Conservation (phyloP, 2,797 vertebrate genomes). For the Hydrocynus forskahlii region DNA sequence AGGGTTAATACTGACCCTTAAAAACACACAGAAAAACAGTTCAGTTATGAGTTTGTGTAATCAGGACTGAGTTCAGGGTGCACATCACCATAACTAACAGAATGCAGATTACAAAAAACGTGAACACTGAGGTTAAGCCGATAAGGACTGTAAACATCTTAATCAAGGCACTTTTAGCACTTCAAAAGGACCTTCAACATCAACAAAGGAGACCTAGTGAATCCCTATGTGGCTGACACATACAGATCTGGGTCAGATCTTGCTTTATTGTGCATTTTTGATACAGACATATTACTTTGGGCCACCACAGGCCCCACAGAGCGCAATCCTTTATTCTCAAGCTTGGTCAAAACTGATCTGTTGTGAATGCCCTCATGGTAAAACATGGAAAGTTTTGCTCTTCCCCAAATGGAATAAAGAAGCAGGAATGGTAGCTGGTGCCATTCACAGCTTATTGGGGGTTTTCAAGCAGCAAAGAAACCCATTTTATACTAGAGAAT, state of each 20-base stretch:
- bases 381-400: too few relatives aligned
- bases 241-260: too few relatives aligned
- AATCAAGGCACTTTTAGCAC: background rate
- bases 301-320: background rate
- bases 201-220: background rate
- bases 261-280: background rate
- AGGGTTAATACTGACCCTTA: background rate
- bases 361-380: background rate
- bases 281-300: background rate
- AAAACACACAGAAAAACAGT: background rate
- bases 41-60: background rate
- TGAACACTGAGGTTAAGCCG: background rate
- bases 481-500: background rate
- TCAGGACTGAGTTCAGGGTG: background rate
- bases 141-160: conserved; percentile 9
- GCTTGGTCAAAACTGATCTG: background rate
- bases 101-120: background rate
- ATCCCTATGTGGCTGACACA: background rate
- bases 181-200: background rate
- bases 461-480: background rate
- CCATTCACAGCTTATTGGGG: background rate
- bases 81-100: background rate
- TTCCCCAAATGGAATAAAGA: background rate
- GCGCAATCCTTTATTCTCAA: too few relatives aligned
- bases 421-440: background rate